Evolutionary conservation across 2,888 invertebrate species (phyloP), one percentile per base, ranked within the genome.

Genomic region (Nycteola revayana): DNA sequence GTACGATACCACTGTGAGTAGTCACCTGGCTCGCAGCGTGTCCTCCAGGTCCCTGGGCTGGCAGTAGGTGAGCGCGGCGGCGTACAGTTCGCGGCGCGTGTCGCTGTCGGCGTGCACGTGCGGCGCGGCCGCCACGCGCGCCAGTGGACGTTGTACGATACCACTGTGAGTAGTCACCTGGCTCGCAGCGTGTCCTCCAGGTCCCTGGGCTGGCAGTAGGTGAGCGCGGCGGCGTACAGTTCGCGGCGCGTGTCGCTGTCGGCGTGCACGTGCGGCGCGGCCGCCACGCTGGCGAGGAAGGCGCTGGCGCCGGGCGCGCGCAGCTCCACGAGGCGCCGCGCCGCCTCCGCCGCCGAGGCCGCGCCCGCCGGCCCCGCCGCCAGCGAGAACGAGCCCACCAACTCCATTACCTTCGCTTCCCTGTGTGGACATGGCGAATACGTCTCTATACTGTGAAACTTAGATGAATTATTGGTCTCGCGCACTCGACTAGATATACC

Each of bases 321-420:
- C 48, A 69, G 53, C 32, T 42, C 34, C 18, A 71, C 66, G 64
- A 51, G 61, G 48, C 39, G 59, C 40, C 62, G 69, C 37, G 77
- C 57, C 44, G 69, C 64, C 10, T 71, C 75, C 32, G 26, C 45
- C 59, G 49, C n/a, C 67, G 69, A 46, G 72, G 62, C 46, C 62
- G 63, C 4, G 70, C 79, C 72, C 3, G 59, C 71, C 8, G 42
- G 60, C 25, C 64, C 60, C 2, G 72, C 81, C 8, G 43, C 56
- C 10, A 28, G 38, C 14, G 77, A 77, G 45, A 42, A 44, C 35
- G 24, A 25, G 0, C 71, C 63, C 36, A 81, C 74, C 3, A 64
- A 58, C 29, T 60, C 53, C 20, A 85, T 59, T n/a, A 86, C 82
- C 1, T 36, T 28, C 1, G 76, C 77, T 40, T 83, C 83, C 35